These are phyloP conservation scores for Muschampia plurimacula DNA, from an alignment of 2,888 invertebrate genomes.

Conservation along the genomic window DNA sequence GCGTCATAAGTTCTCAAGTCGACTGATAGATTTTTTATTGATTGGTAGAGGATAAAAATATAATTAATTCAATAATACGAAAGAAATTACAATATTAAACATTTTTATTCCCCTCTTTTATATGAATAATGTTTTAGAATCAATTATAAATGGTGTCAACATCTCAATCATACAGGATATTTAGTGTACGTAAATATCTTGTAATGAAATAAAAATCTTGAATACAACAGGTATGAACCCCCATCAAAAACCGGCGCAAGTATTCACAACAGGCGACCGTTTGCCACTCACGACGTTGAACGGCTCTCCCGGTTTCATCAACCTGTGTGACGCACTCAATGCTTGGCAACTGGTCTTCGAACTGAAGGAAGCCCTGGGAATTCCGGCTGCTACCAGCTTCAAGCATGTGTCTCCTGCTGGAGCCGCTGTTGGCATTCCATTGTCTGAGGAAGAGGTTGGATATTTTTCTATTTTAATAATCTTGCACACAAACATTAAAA, in stretches of 20 bases:
- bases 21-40: no score
- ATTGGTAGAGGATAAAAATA: no score
- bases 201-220: no score
- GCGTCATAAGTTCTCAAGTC: no score
- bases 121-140: no score
- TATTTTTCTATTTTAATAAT: not conserved
- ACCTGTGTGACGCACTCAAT: slow-evolving; percentile 98
- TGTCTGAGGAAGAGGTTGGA: slow-evolving; percentile 88
- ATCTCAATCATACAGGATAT: no score
- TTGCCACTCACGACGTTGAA: slow-evolving; percentile 96
- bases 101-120: no score
- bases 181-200: no score
- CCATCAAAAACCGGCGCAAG: slow-evolving; percentile 98
- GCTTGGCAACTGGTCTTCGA: slow-evolving; percentile 98
- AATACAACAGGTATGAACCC: slow-evolving; percentile 93
- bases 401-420: slow-evolving; percentile 99
- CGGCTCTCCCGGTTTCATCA: slow-evolving; percentile 98
- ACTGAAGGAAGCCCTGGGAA: slow-evolving; percentile 90
- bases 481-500: no score
- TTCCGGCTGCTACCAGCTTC: slow-evolving; percentile 98
- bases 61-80: no score
- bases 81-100: no score
- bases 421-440: slow-evolving; percentile 95
- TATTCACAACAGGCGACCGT: slow-evolving; percentile 91
- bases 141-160: no score